Evolutionary conservation across 2,113 vertebrate genomes (phyloP).

Genomic region (Nestor notabilis): DNA sequence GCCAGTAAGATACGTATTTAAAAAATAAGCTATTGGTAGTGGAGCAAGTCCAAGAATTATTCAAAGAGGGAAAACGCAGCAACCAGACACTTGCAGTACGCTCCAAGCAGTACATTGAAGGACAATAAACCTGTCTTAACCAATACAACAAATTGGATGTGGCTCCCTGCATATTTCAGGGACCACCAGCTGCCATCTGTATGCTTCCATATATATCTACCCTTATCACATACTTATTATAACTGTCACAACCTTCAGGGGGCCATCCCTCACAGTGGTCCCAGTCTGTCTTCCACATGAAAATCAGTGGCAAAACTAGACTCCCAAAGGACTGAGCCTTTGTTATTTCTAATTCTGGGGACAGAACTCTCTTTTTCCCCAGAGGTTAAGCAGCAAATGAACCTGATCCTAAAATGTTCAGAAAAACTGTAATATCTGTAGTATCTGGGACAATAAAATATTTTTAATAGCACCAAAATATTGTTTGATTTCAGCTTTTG

Average conservation of each 20-base stretch:
- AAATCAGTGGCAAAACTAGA: not conserved
- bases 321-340: not conserved
- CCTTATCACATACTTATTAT: not conserved
- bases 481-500: not conserved
- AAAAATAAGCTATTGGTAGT: not conserved
- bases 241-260: not conserved
- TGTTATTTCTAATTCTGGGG: not conserved
- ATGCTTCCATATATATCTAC: not conserved
- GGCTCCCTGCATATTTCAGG: slow-evolving; percentile 1
- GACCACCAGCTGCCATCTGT: slow-evolving; percentile 3
- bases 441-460: not conserved
- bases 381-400: not conserved
- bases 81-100: rapidly evolving
- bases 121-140: not conserved
- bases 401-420: not conserved
- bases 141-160: not conserved
- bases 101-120: not conserved
- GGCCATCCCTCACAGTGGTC: not conserved
- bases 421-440: not conserved
- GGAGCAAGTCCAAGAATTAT: not conserved
- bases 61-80: not conserved
- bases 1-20: not conserved
- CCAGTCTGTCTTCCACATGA: not conserved
- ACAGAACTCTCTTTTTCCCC: not conserved
- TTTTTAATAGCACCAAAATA: not conserved